Conservation (phyloP, 2,113 vertebrate genomes). For the Heloderma charlesbogerti region DNA sequence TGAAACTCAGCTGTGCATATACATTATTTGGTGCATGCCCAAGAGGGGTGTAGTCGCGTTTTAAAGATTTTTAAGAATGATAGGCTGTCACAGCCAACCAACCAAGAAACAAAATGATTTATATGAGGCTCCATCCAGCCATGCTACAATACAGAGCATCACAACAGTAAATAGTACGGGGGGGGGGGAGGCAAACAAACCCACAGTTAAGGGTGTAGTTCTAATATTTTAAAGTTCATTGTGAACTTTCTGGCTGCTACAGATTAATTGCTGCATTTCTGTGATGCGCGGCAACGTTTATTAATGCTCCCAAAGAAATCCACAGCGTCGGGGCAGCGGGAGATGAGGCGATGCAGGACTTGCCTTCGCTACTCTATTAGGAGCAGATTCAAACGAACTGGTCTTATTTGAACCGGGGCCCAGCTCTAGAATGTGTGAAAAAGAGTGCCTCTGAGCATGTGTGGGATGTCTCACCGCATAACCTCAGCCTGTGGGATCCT, state of each 20-base stretch:
- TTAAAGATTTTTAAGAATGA: neutral
- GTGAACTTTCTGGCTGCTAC: neutral
- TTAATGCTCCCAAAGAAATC: neutral
- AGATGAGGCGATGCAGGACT: too few relatives aligned
- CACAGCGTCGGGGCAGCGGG: neutral
- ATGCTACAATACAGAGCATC: neutral
- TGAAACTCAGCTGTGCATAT: constrained; percentile 1
- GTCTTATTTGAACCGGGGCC: neutral
- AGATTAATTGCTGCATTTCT: neutral
- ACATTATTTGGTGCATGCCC: neutral
- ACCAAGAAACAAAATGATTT: neutral
- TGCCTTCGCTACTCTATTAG: accelerated
- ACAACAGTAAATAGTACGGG: neutral
- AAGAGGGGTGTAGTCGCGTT: constrained; percentile 15
- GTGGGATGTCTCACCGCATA: too few relatives aligned
- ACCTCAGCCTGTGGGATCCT: neutral
- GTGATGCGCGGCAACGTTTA: neutral
- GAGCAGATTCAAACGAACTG: neutral
- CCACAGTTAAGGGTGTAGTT: neutral
- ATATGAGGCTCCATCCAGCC: neutral
- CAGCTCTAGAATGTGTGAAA: neutral
- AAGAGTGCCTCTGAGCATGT: neutral
- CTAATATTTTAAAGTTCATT: neutral
- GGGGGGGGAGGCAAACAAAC: neutral
- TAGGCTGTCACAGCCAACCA: neutral